A percentile compares a stretch with the other conserved stretches of the same genome.
These are phyloP conservation scores for Eupithecia pulchellata DNA, from an alignment of 2,888 invertebrate species.

Conservation along the genomic window DNA sequence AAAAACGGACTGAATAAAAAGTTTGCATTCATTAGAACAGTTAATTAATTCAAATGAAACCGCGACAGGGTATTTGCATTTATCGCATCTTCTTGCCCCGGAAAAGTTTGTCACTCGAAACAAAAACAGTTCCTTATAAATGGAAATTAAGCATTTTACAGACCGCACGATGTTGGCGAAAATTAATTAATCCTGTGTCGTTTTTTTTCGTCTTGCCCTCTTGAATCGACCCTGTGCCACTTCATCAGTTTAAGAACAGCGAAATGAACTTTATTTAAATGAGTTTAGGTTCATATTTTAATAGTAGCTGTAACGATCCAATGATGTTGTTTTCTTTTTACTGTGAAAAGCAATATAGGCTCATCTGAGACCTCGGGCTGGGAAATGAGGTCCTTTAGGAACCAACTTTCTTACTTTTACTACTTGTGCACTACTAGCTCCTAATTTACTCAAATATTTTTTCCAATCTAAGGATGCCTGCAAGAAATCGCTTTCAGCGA, in stretches of 20 bases:
- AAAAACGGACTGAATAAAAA: conserved; percentile 75
- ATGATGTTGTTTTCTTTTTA: background rate
- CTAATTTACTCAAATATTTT: too few species aligned
- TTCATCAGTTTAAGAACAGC: background rate
- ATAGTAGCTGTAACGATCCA: too few species aligned
- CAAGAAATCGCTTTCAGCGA: too few species aligned
- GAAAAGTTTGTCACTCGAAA: conserved; percentile 69
- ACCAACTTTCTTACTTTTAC: too few species aligned
- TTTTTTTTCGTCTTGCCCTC: conserved; percentile 64
- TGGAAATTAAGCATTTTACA: conserved; percentile 82
- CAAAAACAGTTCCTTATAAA: conserved; percentile 70
- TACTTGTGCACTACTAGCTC: too few species aligned
- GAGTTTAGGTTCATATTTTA: background rate
- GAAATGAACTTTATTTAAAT: background rate
- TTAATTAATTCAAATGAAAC: conserved; percentile 86
- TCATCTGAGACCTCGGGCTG: background rate
- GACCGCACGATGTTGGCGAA: conserved; percentile 70
- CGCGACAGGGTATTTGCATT: conserved; percentile 82
- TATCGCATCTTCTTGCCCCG: conserved; percentile 70
- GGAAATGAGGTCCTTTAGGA: background rate
- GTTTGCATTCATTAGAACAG: conserved; percentile 82
- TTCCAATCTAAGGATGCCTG: too few species aligned
- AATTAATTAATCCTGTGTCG: conserved; percentile 81
- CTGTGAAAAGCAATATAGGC: background rate
- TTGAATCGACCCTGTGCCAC: conserved; percentile 57